phyloP scores from a whole-genome alignment of 2,888 invertebrate species.

The Spisula subtruncata region DNA sequence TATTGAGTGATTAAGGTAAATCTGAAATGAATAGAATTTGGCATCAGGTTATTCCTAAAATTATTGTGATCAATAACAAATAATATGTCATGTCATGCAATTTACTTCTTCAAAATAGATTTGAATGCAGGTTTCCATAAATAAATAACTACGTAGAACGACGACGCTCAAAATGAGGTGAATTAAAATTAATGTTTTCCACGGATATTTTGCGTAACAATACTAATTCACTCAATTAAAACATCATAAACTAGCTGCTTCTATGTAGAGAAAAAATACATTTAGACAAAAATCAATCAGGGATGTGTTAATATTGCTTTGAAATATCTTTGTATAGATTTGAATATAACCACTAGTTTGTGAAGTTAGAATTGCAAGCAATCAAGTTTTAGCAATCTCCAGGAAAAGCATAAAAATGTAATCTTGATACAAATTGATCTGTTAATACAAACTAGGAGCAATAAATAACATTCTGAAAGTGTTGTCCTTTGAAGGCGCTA shows the following conservation, averaged over 20 bases:
- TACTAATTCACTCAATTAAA: not conserved
- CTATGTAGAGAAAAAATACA: not conserved
- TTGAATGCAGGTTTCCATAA: constrained; percentile 44
- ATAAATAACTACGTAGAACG: constrained; percentile 48
- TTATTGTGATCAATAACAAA: constrained; percentile 5
- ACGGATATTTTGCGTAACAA: not conserved
- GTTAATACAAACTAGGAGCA: too few species aligned
- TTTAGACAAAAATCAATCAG: not conserved
- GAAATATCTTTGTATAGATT: not conserved
- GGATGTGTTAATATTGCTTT: not conserved
- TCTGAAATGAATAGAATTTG: not conserved
- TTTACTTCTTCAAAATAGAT: constrained; percentile 57
- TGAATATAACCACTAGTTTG: not conserved
- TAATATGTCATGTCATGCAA: constrained; percentile 50
- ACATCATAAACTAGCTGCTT: not conserved
- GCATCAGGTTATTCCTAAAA: not conserved
- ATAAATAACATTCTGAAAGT: too few species aligned
- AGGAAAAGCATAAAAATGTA: too few species aligned
- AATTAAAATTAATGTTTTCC: constrained; percentile 2
- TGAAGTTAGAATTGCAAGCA: not conserved
- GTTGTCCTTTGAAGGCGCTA: too few species aligned
- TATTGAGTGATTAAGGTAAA: not conserved
- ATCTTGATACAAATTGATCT: too few species aligned
- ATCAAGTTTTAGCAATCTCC: not conserved
- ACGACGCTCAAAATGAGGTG: not conserved